Percentiles rank a stretch among this genome's conserved stretches.
phyloP scores from a whole-genome alignment of 2,797 vertebrate genomes.

The Echiichthys vipera region DNA sequence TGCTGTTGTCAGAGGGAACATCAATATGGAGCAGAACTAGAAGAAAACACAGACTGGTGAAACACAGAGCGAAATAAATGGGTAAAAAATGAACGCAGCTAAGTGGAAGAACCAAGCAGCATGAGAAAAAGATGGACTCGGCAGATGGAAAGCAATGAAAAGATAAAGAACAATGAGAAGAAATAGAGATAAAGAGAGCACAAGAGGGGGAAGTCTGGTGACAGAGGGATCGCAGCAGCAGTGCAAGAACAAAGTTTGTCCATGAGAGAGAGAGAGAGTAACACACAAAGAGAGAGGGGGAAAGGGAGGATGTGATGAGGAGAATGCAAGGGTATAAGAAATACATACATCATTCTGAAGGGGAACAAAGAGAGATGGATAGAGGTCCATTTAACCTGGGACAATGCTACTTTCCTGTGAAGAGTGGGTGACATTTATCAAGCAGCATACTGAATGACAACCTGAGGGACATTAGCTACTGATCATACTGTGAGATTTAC shows the following conservation, averaged over 20 bases:
- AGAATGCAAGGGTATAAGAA: constrained; percentile 39
- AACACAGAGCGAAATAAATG: constrained; percentile 47
- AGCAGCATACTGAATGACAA: constrained; percentile 16
- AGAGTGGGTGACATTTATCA: constrained; percentile 54
- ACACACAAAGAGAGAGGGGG: too few species aligned
- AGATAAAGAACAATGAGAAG: constrained; percentile 49
- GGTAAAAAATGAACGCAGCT: constrained; percentile 40
- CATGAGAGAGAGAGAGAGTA: constrained; percentile 18
- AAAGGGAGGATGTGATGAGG: constrained; percentile 30
- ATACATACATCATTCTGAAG: constrained; percentile 49
- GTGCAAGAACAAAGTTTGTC: constrained; percentile 61
- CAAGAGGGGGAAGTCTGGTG: constrained; percentile 29
- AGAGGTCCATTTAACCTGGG: constrained; percentile 33
- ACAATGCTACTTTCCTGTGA: constrained; percentile 25
- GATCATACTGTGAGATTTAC: constrained; percentile 21
- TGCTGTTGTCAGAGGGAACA: constrained; percentile 41
- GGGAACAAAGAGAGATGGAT: constrained; percentile 32
- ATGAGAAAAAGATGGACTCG: constrained; percentile 50
- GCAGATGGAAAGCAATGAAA: constrained; percentile 53
- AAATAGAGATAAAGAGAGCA: constrained; percentile 48
- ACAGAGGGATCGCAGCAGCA: constrained; percentile 62
- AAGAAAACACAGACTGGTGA: constrained; percentile 24
- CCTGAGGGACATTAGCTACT: constrained; percentile 27
- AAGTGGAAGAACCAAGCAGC: constrained; percentile 47
- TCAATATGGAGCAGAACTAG: constrained; percentile 34